Evolutionary conservation across 2,113 vertebrate genomes (phyloP), one percentile per base, ranked within the genome.

Genomic region (Erpornis zantholeuca): DNA sequence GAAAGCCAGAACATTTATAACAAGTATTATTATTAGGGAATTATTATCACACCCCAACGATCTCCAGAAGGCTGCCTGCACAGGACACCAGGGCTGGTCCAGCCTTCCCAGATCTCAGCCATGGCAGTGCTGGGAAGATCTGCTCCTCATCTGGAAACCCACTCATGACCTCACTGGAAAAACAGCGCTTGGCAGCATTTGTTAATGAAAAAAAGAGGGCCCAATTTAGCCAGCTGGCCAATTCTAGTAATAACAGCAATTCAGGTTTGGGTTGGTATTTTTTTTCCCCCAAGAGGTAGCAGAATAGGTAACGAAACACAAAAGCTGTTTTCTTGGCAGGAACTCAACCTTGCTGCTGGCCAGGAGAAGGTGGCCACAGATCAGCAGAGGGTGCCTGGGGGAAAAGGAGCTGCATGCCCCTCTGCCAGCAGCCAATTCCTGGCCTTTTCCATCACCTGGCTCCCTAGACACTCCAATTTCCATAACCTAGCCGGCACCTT

Each of bases 241-340:
- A 47, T 49, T 86, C 77, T 23, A 82, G 57, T 64, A 90, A 84
- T 68, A 91, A 91, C 45, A 93, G 35, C 53, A 79, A 72, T 84
- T 91, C 44, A 64, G 20, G 11, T 66, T 24, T 15, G 17, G 54
- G 35, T 56, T 66, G 63, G 22, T 45, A 35, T 17, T 50, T 53
- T 45, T 45, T 22, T 3, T 2, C 25, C 38, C 20, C 44, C 8
- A 35, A 92, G 79, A 11, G 0, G 83, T 57, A 87, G 73, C 9
- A 3, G 81, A 82, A n/a, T 91, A 92, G 92, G 94, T 91, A 69
- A 94, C 57, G 83, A 82, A 94, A 82, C 21, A 71, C 61, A 79
- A 91, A 96, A 94, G 83, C 81, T 94, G 86, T 57, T 94, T 87
- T 22, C 80, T 83, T 94, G 90, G 92, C 93, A 90, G 44, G 27